Conservation (phyloP, 2,113 vertebrate genomes). For the Misgurnus mizolepis region DNA sequence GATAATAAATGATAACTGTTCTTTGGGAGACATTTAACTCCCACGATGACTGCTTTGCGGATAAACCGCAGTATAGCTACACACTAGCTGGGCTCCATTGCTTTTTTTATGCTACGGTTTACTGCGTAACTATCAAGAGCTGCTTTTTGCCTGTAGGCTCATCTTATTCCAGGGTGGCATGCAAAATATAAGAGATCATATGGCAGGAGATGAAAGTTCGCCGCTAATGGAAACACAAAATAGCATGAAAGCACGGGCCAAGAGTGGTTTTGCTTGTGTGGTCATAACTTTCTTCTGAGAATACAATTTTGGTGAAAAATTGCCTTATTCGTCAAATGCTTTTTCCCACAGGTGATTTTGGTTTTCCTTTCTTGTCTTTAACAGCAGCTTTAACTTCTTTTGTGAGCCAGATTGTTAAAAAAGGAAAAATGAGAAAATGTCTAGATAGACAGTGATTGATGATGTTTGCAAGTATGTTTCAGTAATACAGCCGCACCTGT, state of each 20-base stretch:
- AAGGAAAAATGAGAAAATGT: background rate
- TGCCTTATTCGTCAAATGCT: conserved; percentile 11
- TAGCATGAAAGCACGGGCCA: conserved; percentile 3
- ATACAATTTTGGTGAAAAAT: conserved; percentile 3
- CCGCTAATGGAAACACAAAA: conserved; percentile 18
- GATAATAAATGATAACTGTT: background rate
- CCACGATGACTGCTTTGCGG: background rate
- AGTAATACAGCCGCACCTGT: background rate
- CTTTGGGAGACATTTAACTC: background rate
- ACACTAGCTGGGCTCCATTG: background rate
- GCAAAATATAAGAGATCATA: conserved; percentile 9
- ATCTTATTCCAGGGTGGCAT: conserved; percentile 22
- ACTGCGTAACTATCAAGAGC: background rate
- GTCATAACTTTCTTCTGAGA: background rate
- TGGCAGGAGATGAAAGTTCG: conserved; percentile 24
- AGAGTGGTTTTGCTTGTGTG: conserved; percentile 14
- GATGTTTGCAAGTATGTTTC: background rate
- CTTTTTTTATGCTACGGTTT: background rate
- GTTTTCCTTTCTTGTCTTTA: background rate
- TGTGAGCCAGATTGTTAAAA: background rate
- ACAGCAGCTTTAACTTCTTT: conserved; percentile 7
- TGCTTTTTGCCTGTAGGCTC: conserved; percentile 18
- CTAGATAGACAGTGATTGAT: conserved; percentile 9
- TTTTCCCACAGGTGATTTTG: background rate
- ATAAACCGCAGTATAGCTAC: background rate